phyloP scores from a whole-genome alignment of 2,888 invertebrate species.

The Itoplectis maculator region DNA sequence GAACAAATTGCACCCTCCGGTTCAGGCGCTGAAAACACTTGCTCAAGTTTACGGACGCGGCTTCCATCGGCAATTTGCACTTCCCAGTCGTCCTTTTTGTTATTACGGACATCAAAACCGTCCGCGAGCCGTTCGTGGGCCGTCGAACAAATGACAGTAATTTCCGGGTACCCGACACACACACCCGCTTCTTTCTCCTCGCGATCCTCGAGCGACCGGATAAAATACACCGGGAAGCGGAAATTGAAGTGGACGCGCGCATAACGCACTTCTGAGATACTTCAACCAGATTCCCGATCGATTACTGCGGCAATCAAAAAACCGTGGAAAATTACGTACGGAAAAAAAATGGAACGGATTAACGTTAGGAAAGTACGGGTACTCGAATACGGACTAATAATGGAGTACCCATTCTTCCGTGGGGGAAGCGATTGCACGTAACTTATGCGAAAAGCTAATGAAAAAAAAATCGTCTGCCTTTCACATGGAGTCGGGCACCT shows the following conservation, averaged over 20 bases:
- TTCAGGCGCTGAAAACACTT: background rate
- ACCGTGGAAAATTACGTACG: background rate
- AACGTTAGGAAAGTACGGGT: background rate
- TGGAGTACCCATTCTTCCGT: background rate
- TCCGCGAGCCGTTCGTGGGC: background rate
- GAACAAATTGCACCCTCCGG: background rate
- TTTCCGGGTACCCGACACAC: background rate
- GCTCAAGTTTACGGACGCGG: background rate
- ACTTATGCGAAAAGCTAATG: background rate
- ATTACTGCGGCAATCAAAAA: conserved; percentile 29
- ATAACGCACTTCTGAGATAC: conserved; percentile 15
- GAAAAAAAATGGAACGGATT: background rate
- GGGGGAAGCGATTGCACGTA: background rate
- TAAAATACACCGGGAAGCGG: conserved; percentile 23
- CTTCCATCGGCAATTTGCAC: background rate
- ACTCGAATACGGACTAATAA: conserved; percentile 9
- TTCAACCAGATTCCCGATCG: conserved; percentile 30
- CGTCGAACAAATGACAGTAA: conserved; percentile 5
- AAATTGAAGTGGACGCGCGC: conserved; percentile 29
- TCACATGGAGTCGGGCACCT: background rate
- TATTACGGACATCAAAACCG: conserved; percentile 17
- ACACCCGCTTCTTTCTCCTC: background rate
- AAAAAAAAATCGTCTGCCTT: background rate
- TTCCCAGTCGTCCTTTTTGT: conserved; percentile 14
- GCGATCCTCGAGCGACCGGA: conserved; percentile 13